Percentiles rank a stretch among this genome's conserved stretches.
These are phyloP conservation scores for Oreochromis aureus DNA, from an alignment of 2,113 vertebrate genomes.

Conservation along the genomic window DNA sequence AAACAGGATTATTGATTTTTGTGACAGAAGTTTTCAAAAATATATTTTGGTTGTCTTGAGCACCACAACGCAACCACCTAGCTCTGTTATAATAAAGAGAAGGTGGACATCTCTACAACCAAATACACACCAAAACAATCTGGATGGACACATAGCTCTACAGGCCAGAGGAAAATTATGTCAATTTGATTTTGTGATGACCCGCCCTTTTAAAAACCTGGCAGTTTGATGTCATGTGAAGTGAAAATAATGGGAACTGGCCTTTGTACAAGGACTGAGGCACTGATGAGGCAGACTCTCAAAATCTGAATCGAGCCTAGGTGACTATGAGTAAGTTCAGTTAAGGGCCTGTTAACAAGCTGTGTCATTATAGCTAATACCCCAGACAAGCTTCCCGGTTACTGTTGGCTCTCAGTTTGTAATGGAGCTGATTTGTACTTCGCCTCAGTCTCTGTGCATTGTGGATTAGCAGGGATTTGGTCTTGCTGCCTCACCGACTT, in stretches of 20 bases:
- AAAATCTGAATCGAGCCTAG: background rate
- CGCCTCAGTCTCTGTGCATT: conserved; percentile 9
- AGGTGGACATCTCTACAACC: background rate
- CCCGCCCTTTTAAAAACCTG: background rate
- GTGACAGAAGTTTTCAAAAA: background rate
- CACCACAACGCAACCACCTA: background rate
- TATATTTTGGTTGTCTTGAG: background rate
- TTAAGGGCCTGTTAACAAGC: background rate
- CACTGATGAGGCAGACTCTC: background rate
- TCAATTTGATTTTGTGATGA: background rate
- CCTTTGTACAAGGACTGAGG: background rate
- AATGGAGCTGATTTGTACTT: conserved; percentile 50
- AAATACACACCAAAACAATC: background rate
- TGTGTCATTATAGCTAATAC: background rate
- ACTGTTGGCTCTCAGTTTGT: conserved; percentile 14
- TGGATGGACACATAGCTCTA: background rate
- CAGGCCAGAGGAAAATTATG: background rate
- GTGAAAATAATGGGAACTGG: background rate
- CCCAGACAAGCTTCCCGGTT: background rate
- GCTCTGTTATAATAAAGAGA: background rate
- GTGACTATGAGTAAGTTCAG: background rate
- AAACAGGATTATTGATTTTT: background rate
- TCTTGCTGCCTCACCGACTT: conserved; percentile 46
- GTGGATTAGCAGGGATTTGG: conserved; percentile 63
- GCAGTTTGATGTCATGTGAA: background rate